Conservation (phyloP, 2,888 invertebrate species). For the Dastarcus helophoroides region DNA sequence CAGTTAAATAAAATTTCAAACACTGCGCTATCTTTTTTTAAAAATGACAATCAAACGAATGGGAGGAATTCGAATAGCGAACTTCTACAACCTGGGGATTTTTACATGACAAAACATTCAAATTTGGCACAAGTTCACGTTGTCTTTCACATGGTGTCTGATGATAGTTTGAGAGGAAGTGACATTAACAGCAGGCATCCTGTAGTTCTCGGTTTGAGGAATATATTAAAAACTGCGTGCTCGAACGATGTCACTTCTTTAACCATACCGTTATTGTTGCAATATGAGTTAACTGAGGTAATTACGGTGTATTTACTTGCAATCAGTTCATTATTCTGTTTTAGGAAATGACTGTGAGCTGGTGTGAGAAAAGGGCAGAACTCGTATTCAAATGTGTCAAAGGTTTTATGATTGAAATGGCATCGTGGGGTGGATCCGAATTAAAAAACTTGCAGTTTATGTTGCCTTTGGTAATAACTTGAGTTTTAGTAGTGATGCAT, state of each 20-base stretch:
- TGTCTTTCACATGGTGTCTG: conserved; percentile 89
- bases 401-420: conserved; percentile 98
- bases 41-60: conserved; percentile 16
- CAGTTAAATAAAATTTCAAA: conserved; percentile 64
- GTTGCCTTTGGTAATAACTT: conserved; percentile 55
- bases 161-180: conserved; percentile 53
- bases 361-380: conserved; percentile 95
- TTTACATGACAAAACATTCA: conserved; percentile 79
- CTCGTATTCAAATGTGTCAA: conserved; percentile 97
- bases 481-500: conserved; percentile 2
- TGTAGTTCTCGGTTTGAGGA: conserved; percentile 85
- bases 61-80: conserved; percentile 35
- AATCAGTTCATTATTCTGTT: no score
- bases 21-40: conserved; percentile 25
- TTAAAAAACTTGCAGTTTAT: conserved; percentile 79
- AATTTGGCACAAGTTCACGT: conserved; percentile 91
- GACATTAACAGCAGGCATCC: conserved; percentile 96
- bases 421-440: conserved; percentile 84
- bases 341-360: conserved; percentile 92
- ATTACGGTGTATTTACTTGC: no score
- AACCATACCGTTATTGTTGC: conserved; percentile 83
- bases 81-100: conserved; percentile 69
- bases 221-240: conserved; percentile 91
- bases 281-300: conserved; percentile 91
- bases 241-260: conserved; percentile 87